Percentiles rank a stretch among this genome's conserved stretches.
These are phyloP conservation scores for Trichogramma dendrolimi DNA, from an alignment of 2,888 invertebrate species.

Conservation along the genomic window DNA sequence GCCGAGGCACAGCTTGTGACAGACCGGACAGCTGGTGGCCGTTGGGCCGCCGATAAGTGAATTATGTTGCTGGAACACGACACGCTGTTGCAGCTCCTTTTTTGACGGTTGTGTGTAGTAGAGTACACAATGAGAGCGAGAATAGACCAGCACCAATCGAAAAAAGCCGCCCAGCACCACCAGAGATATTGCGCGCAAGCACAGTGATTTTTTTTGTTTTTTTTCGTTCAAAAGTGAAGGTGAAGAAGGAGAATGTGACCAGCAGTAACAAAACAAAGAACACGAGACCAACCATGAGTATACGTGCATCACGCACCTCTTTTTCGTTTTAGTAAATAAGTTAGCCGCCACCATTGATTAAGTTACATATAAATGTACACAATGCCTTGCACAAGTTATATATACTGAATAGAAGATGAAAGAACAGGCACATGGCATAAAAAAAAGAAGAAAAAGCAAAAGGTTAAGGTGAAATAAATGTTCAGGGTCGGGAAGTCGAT, in stretches of 20 bases:
- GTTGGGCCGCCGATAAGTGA: slow-evolving; percentile 87
- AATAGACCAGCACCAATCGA: slow-evolving; percentile 44
- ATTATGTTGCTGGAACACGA: slow-evolving; percentile 94
- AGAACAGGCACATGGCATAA: neutral
- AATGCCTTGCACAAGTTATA: neutral
- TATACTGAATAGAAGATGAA: neutral
- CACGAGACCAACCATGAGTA: too few relatives aligned
- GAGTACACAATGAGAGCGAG: slow-evolving; percentile 39
- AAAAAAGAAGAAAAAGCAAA: slow-evolving; percentile 19
- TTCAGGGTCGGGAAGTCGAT: slow-evolving; percentile 38
- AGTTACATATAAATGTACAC: too few relatives aligned
- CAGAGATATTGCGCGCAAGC: slow-evolving; percentile 45
- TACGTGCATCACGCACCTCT: too few relatives aligned
- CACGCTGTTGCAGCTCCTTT: slow-evolving; percentile 84
- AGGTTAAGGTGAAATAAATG: slow-evolving; percentile 33
- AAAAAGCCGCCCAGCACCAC: slow-evolving; percentile 47
- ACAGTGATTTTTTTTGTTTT: too few relatives aligned
- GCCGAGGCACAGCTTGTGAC: slow-evolving; percentile 90
- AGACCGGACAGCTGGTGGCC: slow-evolving; percentile 87
- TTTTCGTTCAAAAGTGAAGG: too few relatives aligned
- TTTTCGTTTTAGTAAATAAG: too few relatives aligned
- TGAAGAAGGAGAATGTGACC: slow-evolving; percentile 41
- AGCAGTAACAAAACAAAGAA: too few relatives aligned
- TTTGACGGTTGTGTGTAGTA: slow-evolving; percentile 34
- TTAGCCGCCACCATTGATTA: too few relatives aligned